Evolutionary conservation across 2,113 vertebrate species (phyloP).

Genomic region (Sylvietta virens): DNA sequence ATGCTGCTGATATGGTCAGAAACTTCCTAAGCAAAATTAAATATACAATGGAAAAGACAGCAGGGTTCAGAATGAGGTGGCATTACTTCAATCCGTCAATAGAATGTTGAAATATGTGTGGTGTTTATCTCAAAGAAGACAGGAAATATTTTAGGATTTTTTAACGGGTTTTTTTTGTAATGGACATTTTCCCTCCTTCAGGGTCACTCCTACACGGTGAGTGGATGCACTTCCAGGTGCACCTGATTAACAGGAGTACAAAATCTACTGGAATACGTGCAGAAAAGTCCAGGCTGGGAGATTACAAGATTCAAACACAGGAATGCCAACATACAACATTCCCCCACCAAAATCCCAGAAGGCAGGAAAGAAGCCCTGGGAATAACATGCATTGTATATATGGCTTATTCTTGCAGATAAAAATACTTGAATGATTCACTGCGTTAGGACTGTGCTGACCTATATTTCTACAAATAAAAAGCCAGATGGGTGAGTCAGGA

Average conservation of each 20-base stretch:
- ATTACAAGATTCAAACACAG: background rate
- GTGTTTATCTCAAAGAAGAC: background rate
- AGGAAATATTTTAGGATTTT: background rate
- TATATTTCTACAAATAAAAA: background rate
- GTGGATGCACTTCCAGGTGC: background rate
- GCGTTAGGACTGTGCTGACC: background rate
- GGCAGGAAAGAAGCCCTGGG: background rate
- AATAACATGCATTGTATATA: background rate
- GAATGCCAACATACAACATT: background rate
- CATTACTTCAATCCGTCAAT: background rate
- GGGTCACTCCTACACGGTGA: background rate
- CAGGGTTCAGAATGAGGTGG: background rate
- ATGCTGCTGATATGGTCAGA: background rate
- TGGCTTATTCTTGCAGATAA: background rate
- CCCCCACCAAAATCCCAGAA: accelerated
- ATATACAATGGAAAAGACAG: background rate
- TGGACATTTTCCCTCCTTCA: background rate
- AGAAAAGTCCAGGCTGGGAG: background rate
- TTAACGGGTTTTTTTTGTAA: background rate
- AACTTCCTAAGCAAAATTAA: background rate
- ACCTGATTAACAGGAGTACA: background rate
- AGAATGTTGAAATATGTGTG: background rate
- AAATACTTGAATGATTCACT: background rate
- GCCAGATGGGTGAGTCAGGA: background rate
- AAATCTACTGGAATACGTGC: background rate